These are phyloP conservation scores for Mionectes olivaceus DNA, from an alignment of 2,797 vertebrate genomes.

Conservation along the genomic window DNA sequence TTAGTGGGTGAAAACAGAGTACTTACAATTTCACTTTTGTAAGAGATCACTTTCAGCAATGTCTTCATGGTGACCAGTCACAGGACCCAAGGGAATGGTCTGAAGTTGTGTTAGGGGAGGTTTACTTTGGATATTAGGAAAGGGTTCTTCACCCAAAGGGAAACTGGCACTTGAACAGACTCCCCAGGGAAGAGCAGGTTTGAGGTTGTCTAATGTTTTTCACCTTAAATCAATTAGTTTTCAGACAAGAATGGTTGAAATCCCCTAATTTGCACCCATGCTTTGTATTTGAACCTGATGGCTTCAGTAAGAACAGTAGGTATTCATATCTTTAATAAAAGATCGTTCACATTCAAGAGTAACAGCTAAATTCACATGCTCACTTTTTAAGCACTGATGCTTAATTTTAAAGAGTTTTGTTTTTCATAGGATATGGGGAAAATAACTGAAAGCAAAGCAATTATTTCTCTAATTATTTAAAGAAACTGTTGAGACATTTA, in stretches of 20 bases:
- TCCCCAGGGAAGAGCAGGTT: background rate
- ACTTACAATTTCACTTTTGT: background rate
- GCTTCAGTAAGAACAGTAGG: background rate
- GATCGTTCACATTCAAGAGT: background rate
- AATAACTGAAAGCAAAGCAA: constrained; percentile 4
- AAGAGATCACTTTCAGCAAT: background rate
- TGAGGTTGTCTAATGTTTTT: background rate
- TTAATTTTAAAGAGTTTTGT: background rate
- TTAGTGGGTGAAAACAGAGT: background rate
- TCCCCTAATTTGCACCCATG: background rate
- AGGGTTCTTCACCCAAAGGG: background rate
- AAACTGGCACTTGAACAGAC: fast-evolving
- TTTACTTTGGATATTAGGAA: background rate
- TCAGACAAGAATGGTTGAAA: background rate
- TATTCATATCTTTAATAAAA: background rate
- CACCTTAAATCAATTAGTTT: background rate
- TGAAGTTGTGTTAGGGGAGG: background rate
- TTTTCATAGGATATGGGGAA: background rate
- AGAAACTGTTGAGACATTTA: background rate
- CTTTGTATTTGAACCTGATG: background rate
- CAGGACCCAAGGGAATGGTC: too few species aligned
- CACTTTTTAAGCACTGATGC: background rate
- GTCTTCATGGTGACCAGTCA: background rate
- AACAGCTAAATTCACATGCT: background rate
- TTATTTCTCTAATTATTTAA: constrained; percentile 51